These are phyloP conservation scores for Leptinotarsa peninsularis DNA, from an alignment of 2,888 invertebrate genomes.

Conservation along the genomic window DNA sequence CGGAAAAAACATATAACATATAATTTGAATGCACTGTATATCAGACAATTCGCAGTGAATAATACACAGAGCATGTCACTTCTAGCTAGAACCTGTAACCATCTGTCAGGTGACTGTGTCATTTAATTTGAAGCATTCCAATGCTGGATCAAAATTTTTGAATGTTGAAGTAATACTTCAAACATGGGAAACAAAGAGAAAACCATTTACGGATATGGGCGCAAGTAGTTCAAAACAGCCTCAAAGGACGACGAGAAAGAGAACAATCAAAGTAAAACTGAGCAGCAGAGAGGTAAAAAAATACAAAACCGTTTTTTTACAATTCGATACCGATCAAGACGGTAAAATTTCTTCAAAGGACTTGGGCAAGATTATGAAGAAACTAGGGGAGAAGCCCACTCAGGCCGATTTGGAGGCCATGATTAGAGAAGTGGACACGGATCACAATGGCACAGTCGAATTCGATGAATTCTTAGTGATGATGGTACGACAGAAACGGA, in stretches of 20 bases:
- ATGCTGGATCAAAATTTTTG: no score
- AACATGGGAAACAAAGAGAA: neutral
- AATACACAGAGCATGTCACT: no score
- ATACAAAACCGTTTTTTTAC: neutral
- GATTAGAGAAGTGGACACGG: neutral
- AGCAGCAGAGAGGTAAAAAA: neutral
- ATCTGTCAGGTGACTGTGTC: no score
- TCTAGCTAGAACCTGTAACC: no score
- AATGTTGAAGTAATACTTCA: neutral
- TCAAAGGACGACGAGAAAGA: neutral
- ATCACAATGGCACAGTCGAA: constrained; percentile 10
- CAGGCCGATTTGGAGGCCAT: constrained; percentile 5
- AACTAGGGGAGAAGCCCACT: neutral
- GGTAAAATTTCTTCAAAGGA: constrained; percentile 18
- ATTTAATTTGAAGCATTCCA: no score
- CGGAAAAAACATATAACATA: no score
- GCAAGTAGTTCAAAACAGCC: constrained; percentile 1
- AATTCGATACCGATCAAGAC: constrained; percentile 3
- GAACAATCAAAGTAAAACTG: neutral
- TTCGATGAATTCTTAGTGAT: constrained; percentile 16
- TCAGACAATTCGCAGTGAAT: no score
- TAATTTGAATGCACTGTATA: no score
- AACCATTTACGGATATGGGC: neutral
- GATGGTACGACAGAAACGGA: constrained; percentile 3
- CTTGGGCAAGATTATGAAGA: neutral